Evolutionary conservation across 2,113 vertebrate species (phyloP), one percentile per base, ranked within the genome.

Genomic region (Herpetotheres cachinnans): DNA sequence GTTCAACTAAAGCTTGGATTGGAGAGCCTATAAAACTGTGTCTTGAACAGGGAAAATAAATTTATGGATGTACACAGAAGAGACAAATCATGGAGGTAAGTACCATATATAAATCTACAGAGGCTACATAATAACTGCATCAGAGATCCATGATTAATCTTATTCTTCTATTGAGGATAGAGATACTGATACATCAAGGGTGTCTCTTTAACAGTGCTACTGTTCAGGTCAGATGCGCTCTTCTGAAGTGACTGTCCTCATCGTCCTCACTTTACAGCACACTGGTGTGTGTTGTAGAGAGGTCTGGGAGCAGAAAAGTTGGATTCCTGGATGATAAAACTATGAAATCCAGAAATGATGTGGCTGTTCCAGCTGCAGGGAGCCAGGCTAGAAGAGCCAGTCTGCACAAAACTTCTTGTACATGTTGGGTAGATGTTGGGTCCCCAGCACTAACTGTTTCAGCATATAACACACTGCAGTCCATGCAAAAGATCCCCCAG

Each of bases 341-440:
- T 3, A 16, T 2, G 10, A 89, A 62, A 71, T 36, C 7, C 17
- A 26, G n/a, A n/a, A 63, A 29, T 2, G 11, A 34, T 0, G 2
- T 3, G 2, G 38, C 32, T 13, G 3, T 80, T 63, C 12, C 54
- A 16, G 44, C 38, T 54, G 54, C n/a, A 47, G 15, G 26, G 22
- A 9, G 42, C 19, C 18, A 46, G 30, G 46, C 32, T 40, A 62
- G 17, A 55, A 62, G 17, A 55, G 26, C 3, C 25, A 56, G 22
- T 4, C 36, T 65, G 34, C 34, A 29, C 11, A 5, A 55, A 52
- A 26, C 4, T 34, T 54, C 54, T 0, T 25, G 13, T 3, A 22
- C 5, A 0, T 1, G 1, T 1, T 25, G 36, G 36, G 42, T 5
- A 24, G 29, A 19, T 26, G 25, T 27, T 3, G 1, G 10, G 29